phyloP scores from a whole-genome alignment of 2,888 invertebrate genomes.

The Cerceris rybyensis region DNA sequence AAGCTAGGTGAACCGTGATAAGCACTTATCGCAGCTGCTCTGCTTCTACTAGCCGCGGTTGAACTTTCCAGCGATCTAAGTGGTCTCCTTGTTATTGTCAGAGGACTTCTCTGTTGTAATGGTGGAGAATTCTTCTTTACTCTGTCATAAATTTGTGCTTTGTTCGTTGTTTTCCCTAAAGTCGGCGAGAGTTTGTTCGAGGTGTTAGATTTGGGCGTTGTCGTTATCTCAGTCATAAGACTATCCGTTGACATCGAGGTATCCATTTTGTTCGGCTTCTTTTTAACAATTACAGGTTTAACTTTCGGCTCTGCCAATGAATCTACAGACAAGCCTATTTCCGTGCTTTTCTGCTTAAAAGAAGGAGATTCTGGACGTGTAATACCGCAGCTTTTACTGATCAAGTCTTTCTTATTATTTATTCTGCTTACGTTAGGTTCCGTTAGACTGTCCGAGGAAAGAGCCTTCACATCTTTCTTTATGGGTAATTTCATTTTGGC shows the following conservation, averaged over 20 bases:
- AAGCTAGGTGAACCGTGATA: conserved; percentile 82
- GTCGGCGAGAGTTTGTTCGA: conserved; percentile 78
- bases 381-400: conserved; percentile 79
- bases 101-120: conserved; percentile 71
- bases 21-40: conserved; percentile 76
- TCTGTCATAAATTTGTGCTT: conserved; percentile 69
- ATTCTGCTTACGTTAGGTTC: conserved; percentile 76
- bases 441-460: conserved; percentile 83
- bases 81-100: conserved; percentile 70
- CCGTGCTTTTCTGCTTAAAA: conserved; percentile 74
- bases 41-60: conserved; percentile 78
- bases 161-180: conserved; percentile 66
- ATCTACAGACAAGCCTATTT: conserved; percentile 77
- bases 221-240: conserved; percentile 75
- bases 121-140: conserved; percentile 77
- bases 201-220: conserved; percentile 72
- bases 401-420: conserved; percentile 68
- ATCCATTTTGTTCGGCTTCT: conserved; percentile 75
- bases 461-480: conserved; percentile 79
- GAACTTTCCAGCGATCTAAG: conserved; percentile 77
- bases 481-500: conserved; percentile 76
- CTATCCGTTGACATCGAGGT: conserved; percentile 81
- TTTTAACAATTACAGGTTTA: conserved; percentile 63
- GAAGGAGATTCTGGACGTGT: conserved; percentile 80
- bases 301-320: conserved; percentile 76